phyloP scores from a whole-genome alignment of 2,113 vertebrate species.

The Cottus gobio region DNA sequence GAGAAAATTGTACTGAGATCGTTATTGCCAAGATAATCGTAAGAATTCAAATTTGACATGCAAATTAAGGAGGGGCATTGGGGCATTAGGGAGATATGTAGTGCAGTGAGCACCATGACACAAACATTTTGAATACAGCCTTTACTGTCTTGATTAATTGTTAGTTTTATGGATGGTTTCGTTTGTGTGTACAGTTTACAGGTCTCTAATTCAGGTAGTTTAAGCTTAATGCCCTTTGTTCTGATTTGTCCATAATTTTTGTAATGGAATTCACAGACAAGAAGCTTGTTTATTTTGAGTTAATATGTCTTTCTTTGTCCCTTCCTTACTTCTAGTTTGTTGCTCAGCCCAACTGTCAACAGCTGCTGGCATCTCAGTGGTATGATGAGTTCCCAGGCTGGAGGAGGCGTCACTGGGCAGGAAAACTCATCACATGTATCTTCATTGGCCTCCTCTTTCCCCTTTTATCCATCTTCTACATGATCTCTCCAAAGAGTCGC shows the following conservation, averaged over 20 bases:
- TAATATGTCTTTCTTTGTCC: slow-evolving; percentile 3
- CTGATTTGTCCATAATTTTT: not conserved
- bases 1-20: not conserved
- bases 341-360: slow-evolving; percentile 98
- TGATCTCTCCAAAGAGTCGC: slow-evolving; percentile 93
- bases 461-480: slow-evolving; percentile 91
- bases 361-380: slow-evolving; percentile 97
- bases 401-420: slow-evolving; percentile 96
- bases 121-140: not conserved
- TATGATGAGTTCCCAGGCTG: slow-evolving; percentile 97
- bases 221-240: not conserved
- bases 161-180: not conserved
- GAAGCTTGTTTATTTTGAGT: not conserved
- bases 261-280: not conserved
- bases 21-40: not conserved
- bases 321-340: slow-evolving; percentile 88
- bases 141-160: not conserved
- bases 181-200: not conserved
- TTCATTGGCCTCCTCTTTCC: slow-evolving; percentile 96
- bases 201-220: not conserved
- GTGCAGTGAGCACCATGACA: not conserved
- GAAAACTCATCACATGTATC: slow-evolving; percentile 93
- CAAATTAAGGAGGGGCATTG: no score
- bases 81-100: not conserved
- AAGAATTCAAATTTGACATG: not conserved